A percentile compares a stretch with the other conserved stretches of the same genome.
These are phyloP conservation scores for Cettia cetti DNA, from an alignment of 2,113 vertebrate species.

Conservation along the genomic window DNA sequence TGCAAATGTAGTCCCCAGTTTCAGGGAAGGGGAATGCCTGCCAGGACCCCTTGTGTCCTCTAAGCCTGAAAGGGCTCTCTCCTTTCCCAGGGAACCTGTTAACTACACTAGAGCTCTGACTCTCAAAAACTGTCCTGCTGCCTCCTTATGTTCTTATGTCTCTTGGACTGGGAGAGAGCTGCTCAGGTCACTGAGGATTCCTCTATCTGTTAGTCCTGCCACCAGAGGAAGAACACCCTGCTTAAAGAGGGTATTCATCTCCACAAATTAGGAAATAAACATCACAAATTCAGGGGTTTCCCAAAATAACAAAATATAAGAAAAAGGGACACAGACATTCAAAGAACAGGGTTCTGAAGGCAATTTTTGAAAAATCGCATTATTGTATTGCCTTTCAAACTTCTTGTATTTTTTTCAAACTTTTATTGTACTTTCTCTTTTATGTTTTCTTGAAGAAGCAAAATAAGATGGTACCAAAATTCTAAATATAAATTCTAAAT, in stretches of 20 bases:
- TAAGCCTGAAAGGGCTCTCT: background rate
- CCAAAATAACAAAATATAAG: background rate
- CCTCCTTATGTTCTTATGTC: background rate
- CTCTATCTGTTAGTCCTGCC: background rate
- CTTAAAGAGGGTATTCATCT: background rate
- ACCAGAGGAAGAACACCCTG: background rate
- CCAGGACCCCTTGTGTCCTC: background rate
- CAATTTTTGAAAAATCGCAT: conserved; percentile 5
- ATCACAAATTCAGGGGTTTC: background rate
- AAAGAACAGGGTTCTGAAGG: background rate
- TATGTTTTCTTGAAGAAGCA: conserved; percentile 19
- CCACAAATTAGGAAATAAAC: background rate
- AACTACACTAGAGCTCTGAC: background rate
- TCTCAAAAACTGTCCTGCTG: background rate
- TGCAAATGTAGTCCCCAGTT: background rate
- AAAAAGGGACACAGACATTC: background rate
- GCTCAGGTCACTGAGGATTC: background rate
- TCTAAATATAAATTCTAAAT: conserved; percentile 23
- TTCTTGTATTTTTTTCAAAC: background rate
- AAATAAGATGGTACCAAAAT: conserved; percentile 45
- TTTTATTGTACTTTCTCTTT: background rate
- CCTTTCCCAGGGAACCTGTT: background rate
- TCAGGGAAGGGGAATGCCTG: background rate
- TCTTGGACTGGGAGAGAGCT: background rate
- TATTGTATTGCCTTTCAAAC: background rate